Percentiles rank a stretch among this genome's conserved stretches.
Conservation (phyloP, 2,797 vertebrate species). For the Acropternis orthonyx region DNA sequence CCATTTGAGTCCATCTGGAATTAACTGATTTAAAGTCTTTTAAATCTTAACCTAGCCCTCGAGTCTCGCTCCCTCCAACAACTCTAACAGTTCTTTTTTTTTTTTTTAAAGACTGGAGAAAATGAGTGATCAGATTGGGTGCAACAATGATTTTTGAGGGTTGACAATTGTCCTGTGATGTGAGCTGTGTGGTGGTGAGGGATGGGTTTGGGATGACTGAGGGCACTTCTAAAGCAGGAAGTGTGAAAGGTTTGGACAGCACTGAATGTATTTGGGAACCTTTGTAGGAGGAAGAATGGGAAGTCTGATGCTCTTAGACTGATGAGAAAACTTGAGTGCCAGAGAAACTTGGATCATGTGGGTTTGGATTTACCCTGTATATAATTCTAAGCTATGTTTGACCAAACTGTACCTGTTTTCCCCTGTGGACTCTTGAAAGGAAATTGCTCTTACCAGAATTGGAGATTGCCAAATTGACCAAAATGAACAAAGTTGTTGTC, state of each 20-base stretch:
- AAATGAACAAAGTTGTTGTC: not conserved
- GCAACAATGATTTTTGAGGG: not conserved
- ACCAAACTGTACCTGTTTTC: not conserved
- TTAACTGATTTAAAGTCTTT: not conserved
- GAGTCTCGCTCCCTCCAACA: not conserved
- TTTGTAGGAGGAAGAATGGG: not conserved
- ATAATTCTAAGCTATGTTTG: not conserved
- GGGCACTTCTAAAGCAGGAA: not conserved
- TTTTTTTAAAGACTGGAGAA: not conserved
- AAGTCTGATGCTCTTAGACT: not conserved
- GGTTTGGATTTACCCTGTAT: not conserved
- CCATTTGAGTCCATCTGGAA: not conserved
- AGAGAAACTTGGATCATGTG: not conserved
- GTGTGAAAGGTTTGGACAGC: not conserved
- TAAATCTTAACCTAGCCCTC: not conserved
- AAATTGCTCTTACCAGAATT: not conserved
- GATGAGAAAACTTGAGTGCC: not conserved
- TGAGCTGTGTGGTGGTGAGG: not conserved
- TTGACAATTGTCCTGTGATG: not conserved
- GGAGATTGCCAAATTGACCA: not conserved
- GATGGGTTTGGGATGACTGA: not conserved
- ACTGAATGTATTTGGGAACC: not conserved
- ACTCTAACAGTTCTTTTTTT: not conserved
- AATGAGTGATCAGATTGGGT: not conserved
- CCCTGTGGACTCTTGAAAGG: not conserved